Conservation (phyloP, 2,797 vertebrate genomes). For the Phalanger gymnotis region DNA sequence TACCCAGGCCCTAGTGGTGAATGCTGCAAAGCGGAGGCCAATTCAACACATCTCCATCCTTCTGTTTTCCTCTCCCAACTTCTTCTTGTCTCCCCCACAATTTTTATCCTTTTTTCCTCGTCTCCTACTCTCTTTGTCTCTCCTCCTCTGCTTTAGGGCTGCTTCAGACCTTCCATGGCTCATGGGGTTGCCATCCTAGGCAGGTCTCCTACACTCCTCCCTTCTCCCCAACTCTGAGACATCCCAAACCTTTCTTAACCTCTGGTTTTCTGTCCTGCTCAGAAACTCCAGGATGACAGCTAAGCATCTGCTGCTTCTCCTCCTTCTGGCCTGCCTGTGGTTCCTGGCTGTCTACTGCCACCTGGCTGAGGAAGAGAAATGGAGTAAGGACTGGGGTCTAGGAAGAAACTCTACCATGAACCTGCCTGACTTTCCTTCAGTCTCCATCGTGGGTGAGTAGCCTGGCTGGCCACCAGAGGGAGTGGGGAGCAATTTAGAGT, state of each 20-base stretch:
- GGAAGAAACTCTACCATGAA: slow-evolving; percentile 71
- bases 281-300: slow-evolving; percentile 75
- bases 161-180: background rate
- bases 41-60: slow-evolving; percentile 41
- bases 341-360: slow-evolving; percentile 74
- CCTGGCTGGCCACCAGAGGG: background rate
- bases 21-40: slow-evolving; percentile 33
- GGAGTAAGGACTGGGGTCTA: slow-evolving; percentile 72
- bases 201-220: background rate
- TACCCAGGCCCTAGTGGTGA: background rate
- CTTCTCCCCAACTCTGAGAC: background rate
- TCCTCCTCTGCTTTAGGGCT: slow-evolving; percentile 21
- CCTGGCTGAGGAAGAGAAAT: slow-evolving; percentile 78
- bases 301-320: slow-evolving; percentile 77
- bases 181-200: background rate
- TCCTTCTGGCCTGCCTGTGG: slow-evolving; percentile 79
- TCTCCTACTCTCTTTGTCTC: background rate
- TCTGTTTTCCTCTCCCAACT: background rate
- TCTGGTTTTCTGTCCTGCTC: slow-evolving; percentile 26
- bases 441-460: slow-evolving; percentile 86
- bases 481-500: background rate
- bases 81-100: background rate
- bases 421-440: slow-evolving; percentile 79
- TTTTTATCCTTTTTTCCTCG: slow-evolving; percentile 22
- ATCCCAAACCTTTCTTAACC: background rate